Base-by-base conservation (phyloP, 2,888 invertebrate genomes). In the Stenolophus ochropezus region DNA sequence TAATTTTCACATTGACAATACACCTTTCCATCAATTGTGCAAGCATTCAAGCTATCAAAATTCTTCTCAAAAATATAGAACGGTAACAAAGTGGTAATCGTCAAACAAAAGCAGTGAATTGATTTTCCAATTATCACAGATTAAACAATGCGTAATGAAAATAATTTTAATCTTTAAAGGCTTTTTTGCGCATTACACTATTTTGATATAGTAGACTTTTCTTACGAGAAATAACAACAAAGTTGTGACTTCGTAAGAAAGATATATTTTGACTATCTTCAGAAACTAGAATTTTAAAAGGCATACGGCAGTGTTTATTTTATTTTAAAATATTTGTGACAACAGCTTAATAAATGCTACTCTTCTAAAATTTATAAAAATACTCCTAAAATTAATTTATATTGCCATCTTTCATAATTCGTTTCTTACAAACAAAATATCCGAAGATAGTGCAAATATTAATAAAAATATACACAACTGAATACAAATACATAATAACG, bases 401-500 rank as follows among this genome's bases (percentile, higher is more conserved):
- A 84, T 83, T 83, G 83, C 84, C 53, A 75, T 75, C n/a, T 58
- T 69, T 81, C 53, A 53, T 53, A 53, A 80, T 53, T 81, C 33
- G 47, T 49, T 73, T 11, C 18, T 4, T 49, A 21, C n/a, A 14
- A 73, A 73, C 16, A 73, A 33, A 69, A 8, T 16, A 49, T 73
- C 73, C 73, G 73, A 73, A 73, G 73, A 73, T 73, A 73, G 73
- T 73, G 73, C 51, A 73, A 73, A 73, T 49, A 73, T 73, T 6
- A 65, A 65, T 25, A 73, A 73, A 42, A 73, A 73, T 42, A 58
- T 76, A 58, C 53, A 53, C 20, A 42, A 65, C 33, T 61, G 27
- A 18, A 21, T 74, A 74, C 20, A 16, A 53, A 76, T 33, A 76
- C 76, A 76, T 58, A 76, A 76, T 69, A 79, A 89, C 87, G 88